Evolutionary conservation across 2,797 vertebrate genomes (phyloP).

Genomic region (Pantherophis alleghaniensis): DNA sequence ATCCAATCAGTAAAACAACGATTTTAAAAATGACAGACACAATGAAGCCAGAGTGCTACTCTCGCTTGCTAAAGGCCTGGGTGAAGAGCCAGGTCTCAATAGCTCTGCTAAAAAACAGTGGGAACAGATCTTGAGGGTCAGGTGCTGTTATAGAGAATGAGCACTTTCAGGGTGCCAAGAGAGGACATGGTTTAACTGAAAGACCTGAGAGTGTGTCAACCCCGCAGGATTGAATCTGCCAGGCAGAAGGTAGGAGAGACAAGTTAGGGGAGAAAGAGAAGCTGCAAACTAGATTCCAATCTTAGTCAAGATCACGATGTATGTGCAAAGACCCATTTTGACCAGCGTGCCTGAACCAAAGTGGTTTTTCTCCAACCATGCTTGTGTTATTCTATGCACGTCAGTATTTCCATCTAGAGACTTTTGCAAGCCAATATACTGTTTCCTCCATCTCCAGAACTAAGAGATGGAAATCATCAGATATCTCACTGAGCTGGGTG

Average conservation of each 20-base stretch:
- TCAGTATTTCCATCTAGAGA: neutral
- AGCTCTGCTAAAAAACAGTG: neutral
- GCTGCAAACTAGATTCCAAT: neutral
- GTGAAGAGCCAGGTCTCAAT: neutral
- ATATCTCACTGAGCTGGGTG: neutral
- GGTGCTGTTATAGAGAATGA: neutral
- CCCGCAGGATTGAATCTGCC: neutral
- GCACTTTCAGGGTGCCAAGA: neutral
- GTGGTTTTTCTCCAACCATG: too few relatives aligned
- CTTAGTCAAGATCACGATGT: neutral
- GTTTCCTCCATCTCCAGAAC: neutral
- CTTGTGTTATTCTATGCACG: neutral
- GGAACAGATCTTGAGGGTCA: neutral
- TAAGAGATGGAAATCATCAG: neutral
- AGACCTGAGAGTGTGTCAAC: neutral
- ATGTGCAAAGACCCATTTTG: neutral
- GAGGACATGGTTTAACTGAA: neutral
- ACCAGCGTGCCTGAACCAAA: neutral
- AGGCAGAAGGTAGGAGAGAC: neutral
- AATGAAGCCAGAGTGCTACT: neutral
- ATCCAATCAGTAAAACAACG: neutral
- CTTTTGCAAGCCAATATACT: neutral
- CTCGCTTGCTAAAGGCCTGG: neutral
- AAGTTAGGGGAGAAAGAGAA: neutral
- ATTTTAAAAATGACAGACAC: neutral